Evolutionary conservation across 2,797 vertebrate genomes (phyloP).

Genomic region (Cetoscarus ocellatus): DNA sequence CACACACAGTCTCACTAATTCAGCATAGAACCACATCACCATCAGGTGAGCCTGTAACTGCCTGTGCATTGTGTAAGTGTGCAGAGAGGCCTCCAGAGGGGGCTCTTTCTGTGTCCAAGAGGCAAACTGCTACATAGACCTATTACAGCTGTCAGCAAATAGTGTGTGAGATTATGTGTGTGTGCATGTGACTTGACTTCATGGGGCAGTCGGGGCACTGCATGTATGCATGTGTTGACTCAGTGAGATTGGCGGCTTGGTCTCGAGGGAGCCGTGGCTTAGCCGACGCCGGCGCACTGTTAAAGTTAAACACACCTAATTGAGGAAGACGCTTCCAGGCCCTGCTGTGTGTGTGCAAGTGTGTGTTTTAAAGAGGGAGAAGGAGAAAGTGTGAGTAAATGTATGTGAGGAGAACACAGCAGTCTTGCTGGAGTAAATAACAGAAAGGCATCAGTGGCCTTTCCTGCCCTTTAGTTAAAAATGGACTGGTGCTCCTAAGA

Average conservation of each 20-base stretch:
- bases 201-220: conserved; percentile 45
- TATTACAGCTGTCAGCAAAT: conserved; percentile 46
- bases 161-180: conserved; percentile 30
- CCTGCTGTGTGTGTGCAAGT: conserved; percentile 61
- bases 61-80: conserved; percentile 14
- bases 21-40: conserved; percentile 32
- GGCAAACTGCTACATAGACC: conserved; percentile 26
- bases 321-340: conserved; percentile 78
- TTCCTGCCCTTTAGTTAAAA: background rate
- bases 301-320: conserved; percentile 82
- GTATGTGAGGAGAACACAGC: conserved; percentile 43
- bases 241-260: conserved; percentile 72
- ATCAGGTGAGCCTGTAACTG: conserved; percentile 18
- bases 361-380: conserved; percentile 19
- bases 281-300: conserved; percentile 70
- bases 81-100: conserved; percentile 39
- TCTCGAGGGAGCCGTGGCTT: conserved; percentile 74
- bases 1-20: conserved; percentile 26
- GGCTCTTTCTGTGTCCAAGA: conserved; percentile 38
- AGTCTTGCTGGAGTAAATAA: conserved; percentile 52
- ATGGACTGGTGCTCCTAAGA: too few relatives aligned
- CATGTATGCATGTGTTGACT: conserved; percentile 71
- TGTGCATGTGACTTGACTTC: conserved; percentile 2
- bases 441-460: conserved; percentile 18
- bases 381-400: conserved; percentile 37